A percentile compares a stretch with the other conserved stretches of the same genome.
Conservation (phyloP, 2,888 invertebrate genomes). For the Patella depressa region DNA sequence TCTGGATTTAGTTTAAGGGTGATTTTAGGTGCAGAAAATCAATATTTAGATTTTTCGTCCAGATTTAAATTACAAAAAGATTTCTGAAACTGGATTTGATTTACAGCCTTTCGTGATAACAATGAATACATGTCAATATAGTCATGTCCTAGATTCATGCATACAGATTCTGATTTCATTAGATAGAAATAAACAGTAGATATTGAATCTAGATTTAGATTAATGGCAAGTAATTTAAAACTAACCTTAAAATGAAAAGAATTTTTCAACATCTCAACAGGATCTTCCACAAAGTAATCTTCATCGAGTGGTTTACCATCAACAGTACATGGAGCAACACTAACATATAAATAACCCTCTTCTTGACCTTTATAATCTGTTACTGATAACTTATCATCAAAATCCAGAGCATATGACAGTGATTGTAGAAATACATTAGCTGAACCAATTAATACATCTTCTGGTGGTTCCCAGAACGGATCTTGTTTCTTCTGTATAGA, state of each 20-base stretch:
- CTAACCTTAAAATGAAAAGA: constrained; percentile 69
- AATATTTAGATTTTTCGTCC: too few relatives aligned
- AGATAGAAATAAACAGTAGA: too few relatives aligned
- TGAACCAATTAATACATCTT: constrained; percentile 69
- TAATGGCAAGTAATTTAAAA: too few relatives aligned
- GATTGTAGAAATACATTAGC: constrained; percentile 71
- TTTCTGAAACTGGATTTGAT: too few relatives aligned
- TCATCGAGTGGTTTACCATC: constrained; percentile 66
- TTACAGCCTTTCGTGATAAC: too few relatives aligned
- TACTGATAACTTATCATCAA: constrained; percentile 68
- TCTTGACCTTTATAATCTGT: constrained; percentile 71
- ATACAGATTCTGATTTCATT: too few relatives aligned
- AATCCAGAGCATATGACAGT: constrained; percentile 69
- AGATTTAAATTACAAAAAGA: too few relatives aligned
- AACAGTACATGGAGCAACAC: constrained; percentile 66
- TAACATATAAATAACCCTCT: constrained; percentile 65
- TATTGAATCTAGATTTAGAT: too few relatives aligned
- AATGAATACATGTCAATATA: too few relatives aligned
- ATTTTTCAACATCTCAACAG: constrained; percentile 64
- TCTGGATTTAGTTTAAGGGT: too few relatives aligned
- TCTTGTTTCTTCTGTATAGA: constrained; percentile 66
- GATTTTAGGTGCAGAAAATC: too few relatives aligned
- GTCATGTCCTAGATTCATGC: too few relatives aligned
- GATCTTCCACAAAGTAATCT: constrained; percentile 69
- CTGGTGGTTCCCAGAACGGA: constrained; percentile 72